Base-by-base conservation (phyloP, 2,888 invertebrate genomes). In the Gari tellinella region DNA sequence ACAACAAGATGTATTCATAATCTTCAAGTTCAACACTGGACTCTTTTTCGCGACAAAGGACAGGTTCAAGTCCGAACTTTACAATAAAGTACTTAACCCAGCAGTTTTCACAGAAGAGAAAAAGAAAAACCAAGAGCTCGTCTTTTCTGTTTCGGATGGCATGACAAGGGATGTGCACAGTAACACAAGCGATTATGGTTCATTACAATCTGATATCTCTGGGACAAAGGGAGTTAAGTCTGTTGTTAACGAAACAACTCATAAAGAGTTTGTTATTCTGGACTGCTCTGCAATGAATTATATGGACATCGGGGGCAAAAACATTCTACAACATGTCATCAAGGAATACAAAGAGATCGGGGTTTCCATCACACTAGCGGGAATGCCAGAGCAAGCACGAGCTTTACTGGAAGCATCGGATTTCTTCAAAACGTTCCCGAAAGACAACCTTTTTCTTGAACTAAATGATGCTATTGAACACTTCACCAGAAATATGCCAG, bases 281-380 rank as follows among this genome's bases (percentile, higher is more conserved):
- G 89, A 89, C 63, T 85, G 83, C 55, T 79, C 82, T 4, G 26
- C 70, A 19, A 81, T 88, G 40, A 64, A 78, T 19, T 88, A 88
- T 72, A 79, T 88, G 7, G 89, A 89, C 66, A 65, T 88, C 23
- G 82, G 78, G 8, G 88, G 89, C 0, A 25, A 85, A 12, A 83
- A 81, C 37, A 70, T 83, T n/a, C 64, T 89, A 31, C 80, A 81
- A 62, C 70, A 72, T 49, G 61, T 86, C 7, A 55, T 79, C 1
- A 70, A 57, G 0, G 81, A 85, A 55, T 85, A 76, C 51, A 72
- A 57, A 45, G 46, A 49, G 37, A 52, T 74, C 7, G 55, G 52
- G 8, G 56, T 74, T 10, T n/a, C 43, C 8, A 41, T 72, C 0
- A 72, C 56, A 43, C 51, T 79, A 12, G 65, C 69, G 21, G 58